phyloP scores from a whole-genome alignment of 2,888 invertebrate species.

The Agelastica alni region DNA sequence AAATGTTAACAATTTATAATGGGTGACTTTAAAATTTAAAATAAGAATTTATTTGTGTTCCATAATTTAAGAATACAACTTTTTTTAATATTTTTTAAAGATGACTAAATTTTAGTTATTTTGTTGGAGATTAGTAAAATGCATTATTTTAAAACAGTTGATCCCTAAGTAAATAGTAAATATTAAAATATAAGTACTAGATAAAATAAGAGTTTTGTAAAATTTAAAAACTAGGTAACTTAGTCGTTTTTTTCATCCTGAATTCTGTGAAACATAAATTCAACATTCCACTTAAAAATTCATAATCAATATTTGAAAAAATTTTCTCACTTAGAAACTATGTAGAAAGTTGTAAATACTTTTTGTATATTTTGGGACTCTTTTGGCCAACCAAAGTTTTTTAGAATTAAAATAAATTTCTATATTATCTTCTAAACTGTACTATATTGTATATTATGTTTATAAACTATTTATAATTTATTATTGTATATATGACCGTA shows the following conservation, averaged over 20 bases:
- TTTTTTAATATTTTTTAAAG: no score
- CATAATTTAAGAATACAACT: no score
- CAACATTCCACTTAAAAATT: conserved; percentile 6
- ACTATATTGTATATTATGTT: conserved; percentile 43
- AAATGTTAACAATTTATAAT: no score
- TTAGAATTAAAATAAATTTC: conserved; percentile 42
- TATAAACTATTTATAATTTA: conserved; percentile 44
- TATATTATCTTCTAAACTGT: conserved; percentile 37
- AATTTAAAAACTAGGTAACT: neutral
- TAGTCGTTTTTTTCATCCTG: neutral
- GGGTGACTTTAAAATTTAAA: no score
- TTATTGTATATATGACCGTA: conserved; percentile 43
- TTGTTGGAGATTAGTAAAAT: no score
- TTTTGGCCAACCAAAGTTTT: conserved; percentile 51
- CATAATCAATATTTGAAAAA: no score
- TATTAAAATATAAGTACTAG: neutral
- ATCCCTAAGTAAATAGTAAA: neutral
- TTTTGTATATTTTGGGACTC: conserved; percentile 39
- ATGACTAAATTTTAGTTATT: no score
- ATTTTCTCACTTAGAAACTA: neutral
- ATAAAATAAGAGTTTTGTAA: neutral
- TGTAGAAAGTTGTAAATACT: conserved; percentile 34
- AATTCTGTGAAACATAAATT: neutral
- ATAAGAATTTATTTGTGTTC: no score
- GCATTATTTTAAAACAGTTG: no score